Conservation (phyloP, 1,140 invertebrate genomes). For the Diprion similis region DNA sequence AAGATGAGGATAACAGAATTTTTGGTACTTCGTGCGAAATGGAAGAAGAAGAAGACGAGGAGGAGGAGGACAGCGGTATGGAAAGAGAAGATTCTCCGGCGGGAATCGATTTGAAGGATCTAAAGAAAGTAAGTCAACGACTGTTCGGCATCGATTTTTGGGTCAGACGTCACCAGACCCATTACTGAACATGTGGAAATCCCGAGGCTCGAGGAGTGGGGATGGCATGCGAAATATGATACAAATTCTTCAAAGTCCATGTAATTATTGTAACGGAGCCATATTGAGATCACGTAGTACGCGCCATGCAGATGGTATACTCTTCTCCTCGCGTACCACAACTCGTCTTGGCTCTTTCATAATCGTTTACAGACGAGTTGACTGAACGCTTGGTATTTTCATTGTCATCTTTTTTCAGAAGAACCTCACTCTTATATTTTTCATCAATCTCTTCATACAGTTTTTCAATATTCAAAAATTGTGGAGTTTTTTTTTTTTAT, state of each 20-base stretch:
- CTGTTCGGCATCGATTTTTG: not conserved
- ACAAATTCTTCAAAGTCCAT: not conserved
- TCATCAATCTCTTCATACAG: not conserved
- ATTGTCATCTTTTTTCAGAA: not conserved
- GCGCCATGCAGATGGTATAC: not conserved
- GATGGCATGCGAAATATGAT: not conserved
- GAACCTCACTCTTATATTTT: not conserved
- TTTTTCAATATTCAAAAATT: not conserved
- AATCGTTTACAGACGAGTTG: too few relatives aligned
- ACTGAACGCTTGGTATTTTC: too few relatives aligned
- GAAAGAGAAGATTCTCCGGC: constrained; percentile 54
- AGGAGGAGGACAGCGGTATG: constrained; percentile 55
- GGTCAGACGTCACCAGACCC: not conserved
- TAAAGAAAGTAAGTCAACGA: constrained; percentile 53
- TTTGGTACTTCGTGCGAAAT: constrained; percentile 23
- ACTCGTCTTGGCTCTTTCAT: too few relatives aligned
- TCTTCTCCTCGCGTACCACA: not conserved
- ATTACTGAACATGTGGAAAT: not conserved
- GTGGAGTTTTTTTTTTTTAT: not conserved
- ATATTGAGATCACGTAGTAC: not conserved
- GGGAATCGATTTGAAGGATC: constrained; percentile 43
- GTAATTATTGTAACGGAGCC: not conserved
- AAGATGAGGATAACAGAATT: not conserved
- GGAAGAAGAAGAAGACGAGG: constrained; percentile 42
- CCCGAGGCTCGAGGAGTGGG: not conserved